Evolutionary conservation across 2,888 invertebrate genomes (phyloP).

Genomic region (Zelleria hepariella): DNA sequence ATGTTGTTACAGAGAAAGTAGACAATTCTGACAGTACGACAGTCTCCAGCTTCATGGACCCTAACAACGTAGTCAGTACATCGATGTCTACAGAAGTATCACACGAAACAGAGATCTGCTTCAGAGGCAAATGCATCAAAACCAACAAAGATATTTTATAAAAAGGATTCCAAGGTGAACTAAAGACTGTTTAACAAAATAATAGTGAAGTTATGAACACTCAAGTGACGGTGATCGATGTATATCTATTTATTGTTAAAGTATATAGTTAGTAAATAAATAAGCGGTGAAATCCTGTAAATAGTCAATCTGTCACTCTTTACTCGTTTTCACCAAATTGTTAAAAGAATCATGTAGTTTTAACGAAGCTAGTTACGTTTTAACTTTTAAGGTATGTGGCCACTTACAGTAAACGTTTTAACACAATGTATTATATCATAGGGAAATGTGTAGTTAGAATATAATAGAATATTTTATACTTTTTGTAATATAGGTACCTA

Average conservation of each 20-base stretch:
- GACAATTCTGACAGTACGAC: slow-evolving; percentile 36
- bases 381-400: slow-evolving; percentile 31
- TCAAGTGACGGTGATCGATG: background rate
- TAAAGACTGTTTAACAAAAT: slow-evolving; percentile 7
- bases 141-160: slow-evolving; percentile 59
- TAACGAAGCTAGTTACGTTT: slow-evolving; percentile 11
- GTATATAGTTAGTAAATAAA: slow-evolving; percentile 23
- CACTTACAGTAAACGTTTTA: slow-evolving; percentile 27
- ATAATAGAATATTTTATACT: slow-evolving; percentile 19
- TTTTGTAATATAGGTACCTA: slow-evolving; percentile 28
- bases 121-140: slow-evolving; percentile 87
- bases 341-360: slow-evolving; percentile 1
- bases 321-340: slow-evolving; percentile 54
- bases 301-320: slow-evolving; percentile 43
- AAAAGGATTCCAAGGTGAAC: slow-evolving; percentile 12
- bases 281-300: slow-evolving; percentile 63
- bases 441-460: background rate
- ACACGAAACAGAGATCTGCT: slow-evolving; percentile 91
- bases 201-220: slow-evolving; percentile 1
- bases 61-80: slow-evolving; percentile 75
- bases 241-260: slow-evolving; percentile 15
- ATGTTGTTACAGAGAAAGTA: background rate
- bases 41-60: slow-evolving; percentile 59
- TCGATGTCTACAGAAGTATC: slow-evolving; percentile 86
- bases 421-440: slow-evolving; percentile 2